Evolutionary conservation across 2,888 invertebrate species (phyloP).

Genomic region (Papilio protenor): DNA sequence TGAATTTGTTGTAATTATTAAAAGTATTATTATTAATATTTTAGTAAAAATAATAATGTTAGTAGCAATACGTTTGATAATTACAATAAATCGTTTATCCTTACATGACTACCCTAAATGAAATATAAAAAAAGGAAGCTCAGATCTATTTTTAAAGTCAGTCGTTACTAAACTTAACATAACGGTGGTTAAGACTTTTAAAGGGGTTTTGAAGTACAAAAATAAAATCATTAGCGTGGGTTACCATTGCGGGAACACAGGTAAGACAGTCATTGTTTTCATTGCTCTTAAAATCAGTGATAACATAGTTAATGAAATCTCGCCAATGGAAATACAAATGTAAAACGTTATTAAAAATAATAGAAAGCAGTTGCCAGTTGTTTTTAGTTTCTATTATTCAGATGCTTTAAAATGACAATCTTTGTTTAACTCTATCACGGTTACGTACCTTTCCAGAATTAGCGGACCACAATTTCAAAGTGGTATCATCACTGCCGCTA

Average conservation of each 20-base stretch:
- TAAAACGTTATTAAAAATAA: neutral
- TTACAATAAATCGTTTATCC: neutral
- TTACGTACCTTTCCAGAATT: constrained; percentile 93
- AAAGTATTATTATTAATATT: neutral
- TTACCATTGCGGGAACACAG: too few species aligned
- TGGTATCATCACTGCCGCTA: constrained; percentile 99
- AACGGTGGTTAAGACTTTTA: neutral
- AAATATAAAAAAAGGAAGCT: neutral
- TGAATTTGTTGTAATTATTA: neutral
- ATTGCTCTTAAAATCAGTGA: neutral
- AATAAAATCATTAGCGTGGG: too few species aligned
- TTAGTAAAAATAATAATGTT: too few species aligned
- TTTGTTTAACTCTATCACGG: neutral
- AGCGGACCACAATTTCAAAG: constrained; percentile 99
- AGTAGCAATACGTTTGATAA: neutral
- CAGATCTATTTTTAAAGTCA: neutral
- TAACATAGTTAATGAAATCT: too few species aligned
- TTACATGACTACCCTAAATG: neutral
- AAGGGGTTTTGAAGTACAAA: neutral
- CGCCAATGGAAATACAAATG: neutral
- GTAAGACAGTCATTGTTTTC: neutral
- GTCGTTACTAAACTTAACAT: neutral
- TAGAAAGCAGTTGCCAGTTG: neutral
- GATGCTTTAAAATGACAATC: neutral
- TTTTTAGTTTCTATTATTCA: neutral